Base-by-base conservation (phyloP, 2,888 invertebrate genomes). In the Xanthorhoe designata region DNA sequence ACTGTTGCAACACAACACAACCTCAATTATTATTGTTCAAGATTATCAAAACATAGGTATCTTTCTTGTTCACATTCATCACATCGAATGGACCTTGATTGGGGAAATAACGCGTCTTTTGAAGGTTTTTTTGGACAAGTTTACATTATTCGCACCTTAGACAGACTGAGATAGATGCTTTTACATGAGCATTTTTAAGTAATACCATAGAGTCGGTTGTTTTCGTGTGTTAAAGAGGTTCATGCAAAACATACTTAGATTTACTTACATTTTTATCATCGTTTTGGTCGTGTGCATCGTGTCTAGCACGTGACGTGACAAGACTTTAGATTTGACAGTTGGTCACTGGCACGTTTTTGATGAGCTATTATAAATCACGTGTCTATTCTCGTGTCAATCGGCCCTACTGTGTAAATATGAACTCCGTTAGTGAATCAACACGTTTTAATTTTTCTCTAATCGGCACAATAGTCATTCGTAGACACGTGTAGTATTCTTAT, bases 91-190 rank as follows among this genome's bases (percentile, higher is more conserved):
- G 71, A 80, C 88, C 89, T 90, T 90, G 87, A 75, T 73, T 77
- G 78, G 84, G 80, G 77, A 88, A 88, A 90, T 90, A 90, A 82
- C 89, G 87, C 88, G 84, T 89, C 71, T 76, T 13, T 4, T 75
- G 82, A 86, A 85, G 85, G 86, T 29, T 68, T 64, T 45, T 17
- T 42, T 42, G 10, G 38, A 13, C 13, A 24, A 24, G 4, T 24
- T 24, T 24, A 24, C 24, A 24, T 24, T 24, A 4, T 24, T 24
- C 24, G 24, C 24, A 3, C 13, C 13, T 13, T 42, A 13, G 2
- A 42, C 38, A 42, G 38, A 13, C 13, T 13, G 0, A 3, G n/a
- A n/a, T n/a, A 42, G 13, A 13, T 2, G 13, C 13, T 42, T 13
- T 42, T 38, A 38, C 35, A 35, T 6, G 35, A 35, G 9, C 3